Base-by-base conservation (phyloP, 2,888 invertebrate genomes). In the Dermolepida albohirtum region DNA sequence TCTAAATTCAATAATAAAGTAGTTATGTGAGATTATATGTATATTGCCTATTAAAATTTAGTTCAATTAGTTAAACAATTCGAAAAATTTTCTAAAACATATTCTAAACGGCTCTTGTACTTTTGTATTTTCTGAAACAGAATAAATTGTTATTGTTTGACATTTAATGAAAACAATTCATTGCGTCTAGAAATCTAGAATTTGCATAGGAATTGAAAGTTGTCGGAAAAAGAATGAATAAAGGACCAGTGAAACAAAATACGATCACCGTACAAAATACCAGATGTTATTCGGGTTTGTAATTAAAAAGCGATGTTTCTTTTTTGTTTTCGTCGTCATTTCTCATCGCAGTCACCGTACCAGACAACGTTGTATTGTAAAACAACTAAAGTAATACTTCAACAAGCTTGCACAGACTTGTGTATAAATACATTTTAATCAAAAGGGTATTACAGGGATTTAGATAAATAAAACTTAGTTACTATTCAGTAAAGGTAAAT, bases 301-400 rank as follows among this genome's bases (percentile, higher is more conserved):
- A 57, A 57, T 41, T 41, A 57, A 57, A 57, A 57, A 41, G 41
- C 43, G 55, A 41, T 57, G 55, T 22, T n/a, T 57, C 27, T 11
- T 43, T 43, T 55, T 22, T 43, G 41, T 57, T 57, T 43, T 57
- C 22, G 16, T 43, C 43, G 41, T 57, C 41, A n/a, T n/a, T n/a
- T 57, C 55, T 41, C 22, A n/a, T n/a, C 43, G 8, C 22, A 41
- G 55, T 43, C 41, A 14, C n/a, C 27, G 11, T 22, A 17, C 22
- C 17, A 12, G 43, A 41, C 43, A 34, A 27, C 27, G 16, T 54
- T 39, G 12, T 39, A 54, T 54, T 16, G 39, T 22, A 39, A 14
- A 54, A 12, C 52, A 34, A 54, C 52, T 34, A 34, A 34, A 54
- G 39, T 50, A 50, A 17, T 51, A 51, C 50, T 51, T 51, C 50